Conservation (phyloP, 2,888 invertebrate genomes). For the Zygothrica quintamaculata region DNA sequence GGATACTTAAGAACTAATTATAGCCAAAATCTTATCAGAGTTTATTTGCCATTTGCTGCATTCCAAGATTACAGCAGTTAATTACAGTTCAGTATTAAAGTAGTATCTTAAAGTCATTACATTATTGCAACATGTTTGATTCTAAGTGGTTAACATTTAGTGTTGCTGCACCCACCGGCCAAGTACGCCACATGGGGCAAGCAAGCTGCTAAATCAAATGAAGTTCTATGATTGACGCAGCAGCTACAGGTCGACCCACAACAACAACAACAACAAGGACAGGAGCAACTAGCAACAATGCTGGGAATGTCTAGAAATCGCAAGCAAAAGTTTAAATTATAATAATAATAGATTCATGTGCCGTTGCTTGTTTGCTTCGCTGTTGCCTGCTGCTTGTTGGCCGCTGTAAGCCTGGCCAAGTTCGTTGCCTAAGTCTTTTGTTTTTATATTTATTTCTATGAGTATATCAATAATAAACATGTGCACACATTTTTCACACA, state of each 20-base stretch:
- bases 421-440: slow-evolving; percentile 78
- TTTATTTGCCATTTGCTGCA: too few species aligned
- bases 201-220: slow-evolving; percentile 40
- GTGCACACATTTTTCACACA: slow-evolving; percentile 52
- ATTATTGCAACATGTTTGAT: neutral
- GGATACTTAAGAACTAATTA: neutral
- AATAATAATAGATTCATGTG: slow-evolving; percentile 53
- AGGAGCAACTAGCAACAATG: slow-evolving; percentile 58
- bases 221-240: slow-evolving; percentile 63
- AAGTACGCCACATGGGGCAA: slow-evolving; percentile 49
- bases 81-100: too few species aligned
- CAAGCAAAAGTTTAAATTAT: slow-evolving; percentile 66
- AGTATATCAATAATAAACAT: slow-evolving; percentile 58
- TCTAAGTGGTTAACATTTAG: slow-evolving; percentile 48
- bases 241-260: slow-evolving; percentile 23
- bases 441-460: slow-evolving; percentile 31
- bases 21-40: neutral
- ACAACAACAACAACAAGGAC: slow-evolving; percentile 12
- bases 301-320: slow-evolving; percentile 73
- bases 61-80: too few species aligned
- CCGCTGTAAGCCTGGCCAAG: slow-evolving; percentile 41
- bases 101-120: slow-evolving; percentile 14
- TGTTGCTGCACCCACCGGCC: slow-evolving; percentile 48
- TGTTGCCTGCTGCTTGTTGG: neutral
- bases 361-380: too few species aligned